These are phyloP conservation scores for Amyelois transitella DNA, from an alignment of 1,140 invertebrate genomes.

Conservation along the genomic window DNA sequence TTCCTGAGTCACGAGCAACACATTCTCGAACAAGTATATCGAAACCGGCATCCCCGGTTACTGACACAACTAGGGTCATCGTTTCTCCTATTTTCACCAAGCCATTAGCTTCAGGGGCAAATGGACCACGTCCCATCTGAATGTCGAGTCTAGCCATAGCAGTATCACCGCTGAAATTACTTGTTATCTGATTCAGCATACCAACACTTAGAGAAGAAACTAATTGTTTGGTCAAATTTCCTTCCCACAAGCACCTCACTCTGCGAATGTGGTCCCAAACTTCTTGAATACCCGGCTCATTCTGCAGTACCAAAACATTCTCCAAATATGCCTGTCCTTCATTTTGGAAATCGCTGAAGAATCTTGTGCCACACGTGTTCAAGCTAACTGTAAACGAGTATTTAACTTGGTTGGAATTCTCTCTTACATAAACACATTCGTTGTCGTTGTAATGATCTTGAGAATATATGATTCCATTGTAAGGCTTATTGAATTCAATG, in stretches of 20 bases:
- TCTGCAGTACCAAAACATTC: conserved; percentile 86
- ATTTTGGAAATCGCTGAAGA: conserved; percentile 85
- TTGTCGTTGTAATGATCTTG: conserved; percentile 84
- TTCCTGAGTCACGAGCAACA: conserved; percentile 80
- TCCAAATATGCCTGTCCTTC: conserved; percentile 86
- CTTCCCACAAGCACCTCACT: conserved; percentile 89
- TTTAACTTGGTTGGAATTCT: conserved; percentile 80
- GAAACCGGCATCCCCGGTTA: conserved; percentile 86
- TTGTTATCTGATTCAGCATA: conserved; percentile 86
- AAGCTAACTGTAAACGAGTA: conserved; percentile 85
- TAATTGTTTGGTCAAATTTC: conserved; percentile 83
- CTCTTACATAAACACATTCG: conserved; percentile 82
- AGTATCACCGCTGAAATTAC: conserved; percentile 89
- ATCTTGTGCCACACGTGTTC: conserved; percentile 87
- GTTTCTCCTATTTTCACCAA: conserved; percentile 88
- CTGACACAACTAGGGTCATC: conserved; percentile 87
- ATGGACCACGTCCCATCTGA: conserved; percentile 85
- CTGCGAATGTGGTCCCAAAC: conserved; percentile 87
- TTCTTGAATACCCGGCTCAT: conserved; percentile 87
- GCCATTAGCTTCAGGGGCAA: conserved; percentile 83
- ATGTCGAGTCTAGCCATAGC: conserved; percentile 87
- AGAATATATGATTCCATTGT: conserved; percentile 87
- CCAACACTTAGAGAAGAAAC: conserved; percentile 85
- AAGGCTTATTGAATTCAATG: conserved; percentile 84
- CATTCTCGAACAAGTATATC: conserved; percentile 87